Base-by-base conservation (phyloP, 2,113 vertebrate species). In the Dissostichus mawsoni region DNA sequence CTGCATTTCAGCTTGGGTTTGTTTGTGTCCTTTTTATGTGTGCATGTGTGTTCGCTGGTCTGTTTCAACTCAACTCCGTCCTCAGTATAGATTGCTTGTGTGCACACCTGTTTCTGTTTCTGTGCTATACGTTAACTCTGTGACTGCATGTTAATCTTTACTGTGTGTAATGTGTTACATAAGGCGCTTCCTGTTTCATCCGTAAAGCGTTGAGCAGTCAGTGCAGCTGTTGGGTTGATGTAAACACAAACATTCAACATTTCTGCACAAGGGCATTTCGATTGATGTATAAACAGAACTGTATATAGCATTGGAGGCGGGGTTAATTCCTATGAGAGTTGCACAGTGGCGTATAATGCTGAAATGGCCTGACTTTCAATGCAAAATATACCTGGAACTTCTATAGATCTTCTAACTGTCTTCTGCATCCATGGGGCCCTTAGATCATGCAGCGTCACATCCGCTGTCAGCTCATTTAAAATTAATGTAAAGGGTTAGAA, bases 151-250 rank as follows among this genome's bases (percentile, higher is more conserved):
- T 76, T 76, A 76, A 85, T 76, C 41, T 64, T 71, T 45, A 68
- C 67, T 69, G 75, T 56, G 56, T 74, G 84, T 73, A 56, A 67
- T 16, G 52, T 61, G 52, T 77, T 85, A 53, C 45, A 71, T 82
- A 69, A 78, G 45, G 72, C 57, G 55, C n/a, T 47, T 64, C 48
- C 74, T 88, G 89, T 88, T 85, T 66, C 36, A 18, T 29, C 80
- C 58, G 62, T 4, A 41, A 17, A 36, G 70, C 57, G n/a, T 56
- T 9, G 29, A 76, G 74, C 67, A 62, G 53, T 23, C 45, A 8
- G 36, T 53, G 61, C 78, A 90, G 88, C 82, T 80, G 76, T 36
- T 66, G 51, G 41, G 10, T 13, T 3, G 8, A 61, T 64, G 69
- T 65, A 83, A 82, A 88, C 80, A 48, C 55, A 67, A 81, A 75